Conservation (phyloP, 2,888 invertebrate species). For the Cacoxenus indagator region DNA sequence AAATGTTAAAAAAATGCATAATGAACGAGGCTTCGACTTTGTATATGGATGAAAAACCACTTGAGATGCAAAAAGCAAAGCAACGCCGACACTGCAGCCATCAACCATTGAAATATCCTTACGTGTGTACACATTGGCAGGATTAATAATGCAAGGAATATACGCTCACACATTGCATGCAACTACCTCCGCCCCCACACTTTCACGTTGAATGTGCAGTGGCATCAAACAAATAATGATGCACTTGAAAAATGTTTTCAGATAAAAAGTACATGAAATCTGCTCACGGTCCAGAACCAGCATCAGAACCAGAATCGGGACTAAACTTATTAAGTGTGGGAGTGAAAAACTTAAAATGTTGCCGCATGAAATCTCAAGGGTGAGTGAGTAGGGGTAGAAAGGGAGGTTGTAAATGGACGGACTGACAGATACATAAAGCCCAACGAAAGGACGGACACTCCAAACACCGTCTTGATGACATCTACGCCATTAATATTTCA, state of each 20-base stretch:
- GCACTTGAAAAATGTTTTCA: conserved; percentile 56
- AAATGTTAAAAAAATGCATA: not conserved
- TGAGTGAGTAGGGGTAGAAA: not conserved
- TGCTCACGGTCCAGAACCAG: not conserved
- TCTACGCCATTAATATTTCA: conserved; percentile 60
- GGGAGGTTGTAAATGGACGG: not conserved
- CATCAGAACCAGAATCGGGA: not conserved
- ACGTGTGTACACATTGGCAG: conserved; percentile 43
- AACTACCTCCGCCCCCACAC: not conserved
- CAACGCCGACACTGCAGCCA: conserved; percentile 19
- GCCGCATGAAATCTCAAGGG: not conserved
- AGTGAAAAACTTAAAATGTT: conserved; percentile 8
- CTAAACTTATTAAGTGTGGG: conserved; percentile 15
- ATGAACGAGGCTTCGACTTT: not conserved
- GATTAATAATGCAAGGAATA: conserved; percentile 63
- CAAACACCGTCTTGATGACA: conserved; percentile 31
- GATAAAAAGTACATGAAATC: not conserved
- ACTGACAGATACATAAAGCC: not conserved
- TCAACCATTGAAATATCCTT: conserved; percentile 17
- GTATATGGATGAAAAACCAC: conserved; percentile 37
- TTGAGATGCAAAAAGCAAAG: conserved; percentile 50
- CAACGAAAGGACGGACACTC: conserved; percentile 1
- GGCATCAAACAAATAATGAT: conserved; percentile 54
- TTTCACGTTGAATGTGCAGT: conserved; percentile 39
- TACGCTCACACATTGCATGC: conserved; percentile 56